phyloP scores from a whole-genome alignment of 2,797 vertebrate species.

The Novumbra hubbsi region DNA sequence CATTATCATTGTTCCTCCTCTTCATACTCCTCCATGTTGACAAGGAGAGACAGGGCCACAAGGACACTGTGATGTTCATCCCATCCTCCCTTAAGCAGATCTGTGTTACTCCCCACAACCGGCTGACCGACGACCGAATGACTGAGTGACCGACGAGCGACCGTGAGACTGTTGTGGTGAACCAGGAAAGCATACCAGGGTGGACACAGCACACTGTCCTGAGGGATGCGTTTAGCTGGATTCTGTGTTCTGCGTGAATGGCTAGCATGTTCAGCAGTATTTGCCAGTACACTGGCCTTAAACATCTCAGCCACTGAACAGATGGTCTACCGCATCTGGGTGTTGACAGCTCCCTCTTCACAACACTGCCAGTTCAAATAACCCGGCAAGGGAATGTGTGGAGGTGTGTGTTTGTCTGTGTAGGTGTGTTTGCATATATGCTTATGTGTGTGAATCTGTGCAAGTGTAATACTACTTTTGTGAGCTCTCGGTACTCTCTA shows the following conservation, averaged over 20 bases:
- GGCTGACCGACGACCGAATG: slow-evolving; percentile 63
- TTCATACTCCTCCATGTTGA: neutral
- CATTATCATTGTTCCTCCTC: too few relatives aligned
- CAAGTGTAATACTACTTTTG: too few relatives aligned
- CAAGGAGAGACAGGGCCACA: neutral
- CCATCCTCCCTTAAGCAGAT: slow-evolving; percentile 63
- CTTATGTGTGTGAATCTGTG: too few relatives aligned
- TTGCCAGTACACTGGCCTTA: neutral
- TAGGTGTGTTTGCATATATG: too few relatives aligned
- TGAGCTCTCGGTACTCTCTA: too few relatives aligned
- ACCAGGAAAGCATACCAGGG: neutral
- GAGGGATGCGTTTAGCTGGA: neutral
- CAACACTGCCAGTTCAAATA: neutral
- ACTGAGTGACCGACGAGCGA: slow-evolving; percentile 60
- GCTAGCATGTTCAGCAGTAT: neutral
- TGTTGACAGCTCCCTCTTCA: neutral
- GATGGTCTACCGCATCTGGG: neutral
- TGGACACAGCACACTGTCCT: neutral
- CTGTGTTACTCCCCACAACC: slow-evolving; percentile 60
- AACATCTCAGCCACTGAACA: neutral
- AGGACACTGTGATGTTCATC: slow-evolving; percentile 59
- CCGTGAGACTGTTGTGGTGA: slow-evolving; percentile 37
- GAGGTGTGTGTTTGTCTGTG: too few relatives aligned
- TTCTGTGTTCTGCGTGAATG: neutral
- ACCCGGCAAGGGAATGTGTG: neutral